Evolutionary conservation across 2,888 invertebrate genomes (phyloP), one percentile per base, ranked within the genome.

Genomic region (Nemotelus pantherinus): DNA sequence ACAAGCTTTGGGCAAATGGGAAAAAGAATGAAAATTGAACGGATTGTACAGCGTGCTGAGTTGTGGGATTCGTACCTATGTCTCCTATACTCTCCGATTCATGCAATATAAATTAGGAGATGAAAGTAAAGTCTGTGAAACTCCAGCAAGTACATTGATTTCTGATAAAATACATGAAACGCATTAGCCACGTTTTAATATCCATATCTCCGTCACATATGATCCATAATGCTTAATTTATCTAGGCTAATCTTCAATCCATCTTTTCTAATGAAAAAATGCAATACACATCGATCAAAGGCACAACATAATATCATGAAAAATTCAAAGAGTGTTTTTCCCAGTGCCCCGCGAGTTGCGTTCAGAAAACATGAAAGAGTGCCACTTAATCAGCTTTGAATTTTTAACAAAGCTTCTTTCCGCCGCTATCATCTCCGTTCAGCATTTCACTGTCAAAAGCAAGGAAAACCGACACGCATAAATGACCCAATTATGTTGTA

Each of bases 401-500:
- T 74, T 74, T 74, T 74, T 74, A 3, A 45, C 9, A 72, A 7
- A 58, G 50, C 39, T n/a, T 68, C 44, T n/a, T 53, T n/a, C 9
- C 47, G 48, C 47, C 48, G 67, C 6, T 25, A 47, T 67, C n/a
- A 47, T 50, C 47, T 5, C 68, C 25, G 68, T 39, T n/a, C 39
- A 5, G n/a, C 47, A 48, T 74, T 74, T 74, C 74, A 74, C 57
- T 74, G 74, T 74, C 74, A 74, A 74, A 74, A 74, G 74, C 60
- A 63, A 48, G 63, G 48, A 65, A 75, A 76, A 64, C 64, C 64
- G 53, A 55, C 76, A 76, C 76, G 76, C 76, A 64, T 65, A 76
- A 76, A 76, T 76, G 76, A 76, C 76, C 76, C 53, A 76, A 76
- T 76, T 76, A 74, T 41, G 74, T 41, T 60, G 74, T 10, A 60